These are phyloP conservation scores for Pristis pectinata DNA, from an alignment of 2,797 vertebrate genomes.

Conservation along the genomic window DNA sequence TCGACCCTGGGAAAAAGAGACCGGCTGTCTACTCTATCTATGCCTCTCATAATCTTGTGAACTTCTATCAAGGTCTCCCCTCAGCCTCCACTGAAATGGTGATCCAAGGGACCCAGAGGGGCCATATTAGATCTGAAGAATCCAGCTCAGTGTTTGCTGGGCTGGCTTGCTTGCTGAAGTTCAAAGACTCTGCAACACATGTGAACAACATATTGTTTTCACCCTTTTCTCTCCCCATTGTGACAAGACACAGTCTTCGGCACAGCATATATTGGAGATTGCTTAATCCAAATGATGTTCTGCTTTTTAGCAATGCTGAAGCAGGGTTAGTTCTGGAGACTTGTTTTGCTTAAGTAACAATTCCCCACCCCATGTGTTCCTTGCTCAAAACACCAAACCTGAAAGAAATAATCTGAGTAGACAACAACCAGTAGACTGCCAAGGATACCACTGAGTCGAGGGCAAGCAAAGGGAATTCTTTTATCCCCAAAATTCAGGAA, in stretches of 20 bases:
- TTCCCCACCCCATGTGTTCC: neutral
- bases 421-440: neutral
- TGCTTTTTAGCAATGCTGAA: neutral
- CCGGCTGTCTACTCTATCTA: too few relatives aligned
- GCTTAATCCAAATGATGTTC: neutral
- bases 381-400: too few relatives aligned
- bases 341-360: neutral
- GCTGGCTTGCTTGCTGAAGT: neutral
- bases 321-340: neutral
- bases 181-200: neutral
- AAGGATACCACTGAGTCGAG: neutral
- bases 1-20: too few relatives aligned
- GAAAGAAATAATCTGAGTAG: neutral
- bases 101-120: neutral
- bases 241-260: neutral
- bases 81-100: too few relatives aligned
- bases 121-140: neutral
- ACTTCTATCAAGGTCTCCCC: too few relatives aligned
- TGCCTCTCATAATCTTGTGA: too few relatives aligned
- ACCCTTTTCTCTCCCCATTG: neutral
- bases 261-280: neutral
- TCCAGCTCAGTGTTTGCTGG: neutral
- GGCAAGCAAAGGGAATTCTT: neutral
- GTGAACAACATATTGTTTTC: neutral
- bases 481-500: neutral